Percentiles rank a stretch among this genome's conserved stretches.
Conservation (phyloP, 2,797 vertebrate genomes). For the Liasis olivaceus region DNA sequence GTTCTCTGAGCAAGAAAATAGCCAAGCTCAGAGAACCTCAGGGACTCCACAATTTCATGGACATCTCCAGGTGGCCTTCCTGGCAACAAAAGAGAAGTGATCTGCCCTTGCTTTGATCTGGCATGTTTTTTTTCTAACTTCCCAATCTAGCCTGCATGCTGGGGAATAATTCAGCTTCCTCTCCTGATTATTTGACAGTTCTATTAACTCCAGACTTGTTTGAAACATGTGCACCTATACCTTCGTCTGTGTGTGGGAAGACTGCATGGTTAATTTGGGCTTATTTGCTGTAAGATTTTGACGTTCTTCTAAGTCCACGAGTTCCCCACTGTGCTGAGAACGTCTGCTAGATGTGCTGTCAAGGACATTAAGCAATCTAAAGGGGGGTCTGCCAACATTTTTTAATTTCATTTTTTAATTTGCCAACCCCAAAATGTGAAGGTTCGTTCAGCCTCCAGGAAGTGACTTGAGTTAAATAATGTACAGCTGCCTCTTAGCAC, state of each 20-base stretch:
- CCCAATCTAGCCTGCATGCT: neutral
- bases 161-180: neutral
- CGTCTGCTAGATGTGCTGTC: slow-evolving; percentile 45
- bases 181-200: neutral
- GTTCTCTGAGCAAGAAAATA: no score
- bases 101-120: neutral
- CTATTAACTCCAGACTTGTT: slow-evolving; percentile 51
- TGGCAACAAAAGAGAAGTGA: neutral
- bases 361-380: slow-evolving; percentile 50
- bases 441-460: neutral
- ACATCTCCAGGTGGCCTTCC: neutral
- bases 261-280: slow-evolving; percentile 49
- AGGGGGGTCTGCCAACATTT: slow-evolving; percentile 31
- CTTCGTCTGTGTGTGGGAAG: slow-evolving; percentile 42
- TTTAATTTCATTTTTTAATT: neutral
- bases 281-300: slow-evolving; percentile 52
- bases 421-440: neutral
- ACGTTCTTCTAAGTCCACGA: slow-evolving; percentile 35
- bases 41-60: no score
- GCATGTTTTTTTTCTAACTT: neutral
- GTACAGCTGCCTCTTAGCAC: neutral
- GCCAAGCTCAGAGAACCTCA: no score
- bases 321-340: slow-evolving; percentile 38
- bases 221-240: slow-evolving; percentile 34
- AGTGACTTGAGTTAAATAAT: neutral